Conservation (phyloP, 2,113 vertebrate species). For the Hylia prasina region DNA sequence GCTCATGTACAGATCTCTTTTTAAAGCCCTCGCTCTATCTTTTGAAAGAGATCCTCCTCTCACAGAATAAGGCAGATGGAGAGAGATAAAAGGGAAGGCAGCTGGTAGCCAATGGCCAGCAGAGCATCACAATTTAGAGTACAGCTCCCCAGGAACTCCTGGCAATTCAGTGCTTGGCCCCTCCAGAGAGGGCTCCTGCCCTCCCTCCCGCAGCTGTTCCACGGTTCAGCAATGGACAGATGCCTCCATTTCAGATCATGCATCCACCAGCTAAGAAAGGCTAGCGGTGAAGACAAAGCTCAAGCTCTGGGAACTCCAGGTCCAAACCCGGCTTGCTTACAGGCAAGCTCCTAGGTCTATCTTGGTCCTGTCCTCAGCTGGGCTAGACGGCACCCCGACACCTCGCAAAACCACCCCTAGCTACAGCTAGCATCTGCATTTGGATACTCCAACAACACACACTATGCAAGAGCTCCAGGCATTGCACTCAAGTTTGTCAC, state of each 20-base stretch:
- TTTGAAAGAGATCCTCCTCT: not conserved
- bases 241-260: slow-evolving; percentile 31
- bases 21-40: not conserved
- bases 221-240: not conserved
- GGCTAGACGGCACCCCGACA: not conserved
- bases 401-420: not conserved
- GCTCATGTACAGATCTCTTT: not conserved
- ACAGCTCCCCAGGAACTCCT: not conserved
- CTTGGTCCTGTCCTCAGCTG: not conserved
- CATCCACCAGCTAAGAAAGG: not conserved
- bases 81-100: not conserved
- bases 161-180: not conserved
- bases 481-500: not conserved
- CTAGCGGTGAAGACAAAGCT: not conserved
- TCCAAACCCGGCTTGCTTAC: not conserved
- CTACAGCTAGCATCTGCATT: not conserved
- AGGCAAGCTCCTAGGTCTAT: not conserved
- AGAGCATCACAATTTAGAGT: not conserved
- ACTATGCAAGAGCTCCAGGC: not conserved
- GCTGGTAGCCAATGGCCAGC: not conserved
- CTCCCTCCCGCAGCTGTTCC: not conserved
- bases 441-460: not conserved
- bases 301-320: not conserved
- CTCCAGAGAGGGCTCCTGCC: not conserved
- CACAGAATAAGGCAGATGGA: not conserved